Base-by-base conservation (phyloP, 2,113 vertebrate genomes). In the Sinocyclocheilus rhinocerous region DNA sequence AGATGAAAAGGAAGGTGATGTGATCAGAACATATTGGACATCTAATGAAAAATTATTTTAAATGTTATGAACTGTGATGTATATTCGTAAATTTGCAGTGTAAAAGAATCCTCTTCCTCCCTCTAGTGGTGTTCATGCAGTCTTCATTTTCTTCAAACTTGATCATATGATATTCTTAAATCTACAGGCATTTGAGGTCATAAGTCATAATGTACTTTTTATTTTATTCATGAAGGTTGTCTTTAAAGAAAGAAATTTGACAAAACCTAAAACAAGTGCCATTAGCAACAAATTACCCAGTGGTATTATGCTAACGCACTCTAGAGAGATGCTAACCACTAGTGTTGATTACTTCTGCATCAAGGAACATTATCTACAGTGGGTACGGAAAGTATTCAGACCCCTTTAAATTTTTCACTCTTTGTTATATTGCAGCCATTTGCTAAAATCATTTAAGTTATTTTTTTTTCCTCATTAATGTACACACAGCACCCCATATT, bases 231-330 rank as follows among this genome's bases (percentile, higher is more conserved):
- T 42, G 33, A 42, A 1, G 20, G 69, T 42, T 72, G 8, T 72
- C 39, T 48, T 76, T 42, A 10, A 12, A 24, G 22, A 63, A 42
- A 20, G 36, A 73, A 73, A 42, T 42, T 2, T 12, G 20, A 73
- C 18, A n/a, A 73, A 72, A 73, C 12, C 6, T 45, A 42, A 63
- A 63, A 61, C 52, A 61, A 63, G 36, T 63, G 57, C 59, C 39
- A 81, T 81, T 65, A 65, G 57, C 59, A 65, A 65, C 36, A 45
- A 45, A 48, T 29, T 11, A 45, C 78, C 22, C n/a, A 26, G 78
- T 81, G 59, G 36, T 24, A 65, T 65, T 0, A 26, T 29, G 9
- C 9, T 22, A 79, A 79, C 22, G 18, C 0, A 4, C 29, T 59
- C 29, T n/a, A 13, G n/a, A 45, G 12, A 81, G 22, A 63, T 9